Base-by-base conservation (phyloP, 2,888 invertebrate genomes). In the Odontomyia ornata region DNA sequence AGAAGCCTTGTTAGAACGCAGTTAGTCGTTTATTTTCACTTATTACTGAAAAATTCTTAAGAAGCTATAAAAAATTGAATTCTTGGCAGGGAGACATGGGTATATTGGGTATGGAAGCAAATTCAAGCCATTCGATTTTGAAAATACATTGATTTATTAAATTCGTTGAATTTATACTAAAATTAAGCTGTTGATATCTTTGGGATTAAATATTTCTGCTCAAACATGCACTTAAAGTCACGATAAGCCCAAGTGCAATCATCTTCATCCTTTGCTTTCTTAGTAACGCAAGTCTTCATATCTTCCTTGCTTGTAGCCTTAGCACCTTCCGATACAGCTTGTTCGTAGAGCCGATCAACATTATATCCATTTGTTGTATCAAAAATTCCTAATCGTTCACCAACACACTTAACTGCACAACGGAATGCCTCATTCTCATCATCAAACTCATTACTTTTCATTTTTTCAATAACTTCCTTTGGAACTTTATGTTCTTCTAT, bases 171-270 rank as follows among this genome's bases (percentile, higher is more conserved):
- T n/a, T n/a, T n/a, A n/a, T n/a, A n/a, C n/a, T n/a, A n/a, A n/a
- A n/a, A n/a, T 52, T 52, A 52, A n/a, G 52, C 18, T 15, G 3
- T 52, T 52, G n/a, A n/a, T n/a, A n/a, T 60, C 18, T 60, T 60
- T 25, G 57, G 52, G 18, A 52, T 23, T 1, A 60, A 4, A 25
- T 67, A 67, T 43, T 67, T 67, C 21, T 67, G 36, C 18, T 67
- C 46, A 18, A 43, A 7, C 67, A 67, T 67, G 43, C 67, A 67
- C 13, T 43, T 67, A 23, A 67, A 67, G n/a, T 67, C 11, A 4
- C 60, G 60, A 60, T 23, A 60, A 11, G 18, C 23, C 60, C 60
- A 60, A 5, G 5, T 60, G 60, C 60, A 60, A 23, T 60, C 60
- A 18, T 60, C 25, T 60, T 60, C 60, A 60, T 15, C 27, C 5